Evolutionary conservation across 2,113 vertebrate genomes (phyloP).

Genomic region (Apteryx mantelli): DNA sequence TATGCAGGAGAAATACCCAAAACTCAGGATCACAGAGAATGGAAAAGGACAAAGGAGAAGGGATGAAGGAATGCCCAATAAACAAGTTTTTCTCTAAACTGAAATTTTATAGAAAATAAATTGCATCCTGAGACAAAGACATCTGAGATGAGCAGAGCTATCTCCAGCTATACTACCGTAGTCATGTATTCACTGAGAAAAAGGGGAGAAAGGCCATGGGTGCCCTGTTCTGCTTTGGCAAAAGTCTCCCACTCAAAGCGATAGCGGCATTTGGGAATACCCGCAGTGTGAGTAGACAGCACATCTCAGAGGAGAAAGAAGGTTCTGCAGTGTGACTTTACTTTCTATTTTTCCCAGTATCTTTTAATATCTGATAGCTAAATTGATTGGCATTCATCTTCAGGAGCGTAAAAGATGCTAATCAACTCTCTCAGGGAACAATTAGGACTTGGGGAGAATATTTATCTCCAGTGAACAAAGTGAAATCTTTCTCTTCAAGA

Average conservation of each 20-base stretch:
- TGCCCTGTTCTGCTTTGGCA: not conserved
- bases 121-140: not conserved
- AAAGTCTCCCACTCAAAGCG: too few species aligned
- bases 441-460: not conserved
- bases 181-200: not conserved
- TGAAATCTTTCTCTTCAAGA: not conserved
- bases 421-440: not conserved
- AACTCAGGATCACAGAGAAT: not conserved
- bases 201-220: fast-evolving
- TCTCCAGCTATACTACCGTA: not conserved
- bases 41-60: not conserved
- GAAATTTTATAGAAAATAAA: not conserved
- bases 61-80: not conserved
- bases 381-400: not conserved
- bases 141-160: not conserved
- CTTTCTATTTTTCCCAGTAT: not conserved
- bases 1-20: not conserved
- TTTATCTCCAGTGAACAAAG: not conserved
- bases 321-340: not conserved
- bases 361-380: not conserved
- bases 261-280: fast-evolving
- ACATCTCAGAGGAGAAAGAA: not conserved
- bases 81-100: not conserved
- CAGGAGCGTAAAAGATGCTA: not conserved
- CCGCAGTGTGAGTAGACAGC: fast-evolving